Conservation (phyloP, 1,140 invertebrate species). For the Stegodyphus dumicola region DNA sequence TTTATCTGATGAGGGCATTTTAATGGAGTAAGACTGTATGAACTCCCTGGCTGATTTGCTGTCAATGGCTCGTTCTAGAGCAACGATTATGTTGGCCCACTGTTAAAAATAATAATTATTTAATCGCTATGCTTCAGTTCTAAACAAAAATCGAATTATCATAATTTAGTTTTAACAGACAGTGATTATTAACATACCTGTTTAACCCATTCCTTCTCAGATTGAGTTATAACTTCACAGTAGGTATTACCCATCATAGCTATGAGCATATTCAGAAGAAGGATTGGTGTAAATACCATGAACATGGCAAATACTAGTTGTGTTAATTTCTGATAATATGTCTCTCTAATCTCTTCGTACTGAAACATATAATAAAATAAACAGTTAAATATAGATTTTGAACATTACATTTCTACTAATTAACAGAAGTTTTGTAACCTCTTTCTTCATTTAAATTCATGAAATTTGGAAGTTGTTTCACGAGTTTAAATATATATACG, state of each 20-base stretch:
- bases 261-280: slow-evolving; percentile 96
- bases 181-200: slow-evolving; percentile 75
- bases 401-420: slow-evolving; percentile 17
- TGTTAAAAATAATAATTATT: slow-evolving; percentile 67
- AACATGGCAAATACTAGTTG: slow-evolving; percentile 96
- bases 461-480: not conserved
- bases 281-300: slow-evolving; percentile 96
- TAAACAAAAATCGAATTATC: not conserved
- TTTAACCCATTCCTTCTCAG: slow-evolving; percentile 98
- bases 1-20: slow-evolving; percentile 74
- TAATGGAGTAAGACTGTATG: slow-evolving; percentile 95
- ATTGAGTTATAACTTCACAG: slow-evolving; percentile 96
- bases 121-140: not conserved
- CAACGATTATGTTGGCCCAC: slow-evolving; percentile 99
- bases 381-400: slow-evolving; percentile 43
- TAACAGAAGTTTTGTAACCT: not conserved
- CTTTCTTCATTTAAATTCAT: not conserved
- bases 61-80: slow-evolving; percentile 90
- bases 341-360: slow-evolving; percentile 90
- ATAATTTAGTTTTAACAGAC: not conserved
- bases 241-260: slow-evolving; percentile 99
- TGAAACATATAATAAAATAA: slow-evolving; percentile 69
- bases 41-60: slow-evolving; percentile 89
- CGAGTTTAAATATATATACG: not conserved
- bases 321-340: slow-evolving; percentile 88